These are phyloP conservation scores for Hexactinellida sp. DNA, from an alignment of 37 sponge, comb jelly and placozoan species.

Conservation along the genomic window DNA sequence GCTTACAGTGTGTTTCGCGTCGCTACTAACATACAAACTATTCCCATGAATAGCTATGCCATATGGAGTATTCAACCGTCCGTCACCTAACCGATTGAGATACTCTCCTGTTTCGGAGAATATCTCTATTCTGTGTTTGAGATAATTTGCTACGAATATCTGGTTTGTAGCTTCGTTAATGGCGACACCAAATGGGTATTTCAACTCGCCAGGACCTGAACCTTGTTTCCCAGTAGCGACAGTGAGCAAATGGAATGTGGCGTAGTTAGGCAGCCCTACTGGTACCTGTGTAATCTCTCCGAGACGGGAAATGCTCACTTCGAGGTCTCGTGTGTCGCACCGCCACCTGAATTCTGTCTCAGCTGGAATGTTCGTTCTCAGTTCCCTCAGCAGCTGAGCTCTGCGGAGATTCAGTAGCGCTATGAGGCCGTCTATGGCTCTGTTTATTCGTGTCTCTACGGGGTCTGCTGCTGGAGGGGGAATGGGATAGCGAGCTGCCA, in stretches of 20 bases:
- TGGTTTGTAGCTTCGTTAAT: not conserved
- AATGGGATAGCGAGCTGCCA: not conserved
- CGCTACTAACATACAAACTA: not conserved
- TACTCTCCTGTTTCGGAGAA: not conserved
- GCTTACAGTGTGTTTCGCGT: not conserved
- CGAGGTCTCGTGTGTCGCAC: not conserved
- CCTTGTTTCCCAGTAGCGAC: not conserved
- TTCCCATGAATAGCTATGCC: not conserved
- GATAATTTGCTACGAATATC: not conserved
- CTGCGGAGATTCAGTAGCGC: not conserved
- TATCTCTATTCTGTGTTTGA: not conserved
- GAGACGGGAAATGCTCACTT: not conserved
- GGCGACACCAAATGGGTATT: not conserved
- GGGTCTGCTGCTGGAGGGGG: not conserved
- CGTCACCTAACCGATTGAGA: not conserved
- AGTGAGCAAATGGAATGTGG: not conserved
- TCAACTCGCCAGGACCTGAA: not conserved
- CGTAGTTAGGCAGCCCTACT: not conserved
- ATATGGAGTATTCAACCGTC: not conserved
- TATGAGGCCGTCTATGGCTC: not conserved
- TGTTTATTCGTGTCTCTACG: not conserved
- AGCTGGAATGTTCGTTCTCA: not conserved
- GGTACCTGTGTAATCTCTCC: not conserved
- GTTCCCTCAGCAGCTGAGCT: not conserved
- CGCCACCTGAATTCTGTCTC: not conserved